Base-by-base conservation (phyloP, 2,113 vertebrate species). In the Sinocyclocheilus anophthalmus region DNA sequence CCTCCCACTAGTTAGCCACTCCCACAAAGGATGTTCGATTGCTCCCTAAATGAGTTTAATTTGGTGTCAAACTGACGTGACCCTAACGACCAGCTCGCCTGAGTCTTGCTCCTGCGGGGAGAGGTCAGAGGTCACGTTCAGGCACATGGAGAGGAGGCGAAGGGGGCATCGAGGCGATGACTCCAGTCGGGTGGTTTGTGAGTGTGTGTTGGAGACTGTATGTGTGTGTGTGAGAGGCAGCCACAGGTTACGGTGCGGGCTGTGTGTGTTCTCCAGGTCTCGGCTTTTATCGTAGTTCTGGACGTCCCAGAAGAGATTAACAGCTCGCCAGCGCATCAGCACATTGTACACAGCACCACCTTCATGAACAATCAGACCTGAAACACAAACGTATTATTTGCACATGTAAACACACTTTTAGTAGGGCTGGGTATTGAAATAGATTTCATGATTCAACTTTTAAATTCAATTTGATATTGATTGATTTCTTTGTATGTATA, bases 311-410 rank as follows among this genome's bases (percentile, higher is more conserved):
- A 97, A 96, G 30, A 98, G 94, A 90, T 99, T 99, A 13, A 98
- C 96, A 4, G 97, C 97, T 48, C 97, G 94, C 97, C 97, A 99
- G 78, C 97, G 96, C 90, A 97, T 94, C 86, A 99, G 97, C 30
- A 99, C 97, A 87, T 95, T 96, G 92, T 97, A 96, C 88, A 99
- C 97, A n/a, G 97, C 97, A n/a, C 96, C 96, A 89, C 97, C 97
- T 95, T 99, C 97, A 0, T 98, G 97, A 87, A 97, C 92, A 83
- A 98, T 97, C 88, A 99, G 86, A 45, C 97, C 94, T 94, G 89
- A 67, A n/a, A 57, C 20, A 42, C 12, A 42, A 11, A 69, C 11
- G 4, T 73, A 42, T 73, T 9, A 18, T 37, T 42, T n/a, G 37
- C 2, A 42, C 42, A 48, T n/a, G 22, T n/a, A n/a, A 73, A 73